A percentile compares a stretch with the other conserved stretches of the same genome.
Conservation (phyloP, 2,797 vertebrate genomes). For the Tinamus major region DNA sequence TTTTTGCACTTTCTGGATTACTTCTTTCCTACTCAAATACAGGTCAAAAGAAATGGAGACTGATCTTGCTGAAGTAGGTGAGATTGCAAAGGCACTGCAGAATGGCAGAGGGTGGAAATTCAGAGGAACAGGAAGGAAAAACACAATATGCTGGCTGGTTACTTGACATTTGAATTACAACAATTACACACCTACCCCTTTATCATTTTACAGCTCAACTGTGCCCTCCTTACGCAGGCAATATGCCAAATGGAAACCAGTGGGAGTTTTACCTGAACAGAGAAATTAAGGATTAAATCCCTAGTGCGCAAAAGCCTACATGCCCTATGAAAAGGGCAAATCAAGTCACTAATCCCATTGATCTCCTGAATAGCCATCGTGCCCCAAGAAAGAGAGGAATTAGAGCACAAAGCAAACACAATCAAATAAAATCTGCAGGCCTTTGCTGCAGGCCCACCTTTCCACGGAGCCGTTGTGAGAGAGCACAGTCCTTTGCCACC, state of each 20-base stretch:
- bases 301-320: no score
- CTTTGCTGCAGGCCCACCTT: not conserved
- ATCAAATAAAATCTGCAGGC: not conserved
- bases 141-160: not conserved
- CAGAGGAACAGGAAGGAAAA: not conserved
- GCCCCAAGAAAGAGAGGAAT: not conserved
- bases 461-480: not conserved
- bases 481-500: not conserved
- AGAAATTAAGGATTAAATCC: not conserved
- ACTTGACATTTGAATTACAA: constrained; percentile 13
- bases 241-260: not conserved
- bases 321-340: not conserved
- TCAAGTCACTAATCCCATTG: not conserved
- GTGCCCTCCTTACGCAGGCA: not conserved
- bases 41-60: not conserved
- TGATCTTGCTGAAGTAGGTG: not conserved
- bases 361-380: not conserved
- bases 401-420: not conserved
- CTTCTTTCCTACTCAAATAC: not conserved
- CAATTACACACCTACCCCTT: constrained; percentile 3
- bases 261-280: not conserved
- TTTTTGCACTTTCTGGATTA: not conserved
- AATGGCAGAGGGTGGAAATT: not conserved
- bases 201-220: not conserved
- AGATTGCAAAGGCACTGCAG: not conserved